These are phyloP conservation scores for Proteles cristata DNA, from an alignment of 2,113 vertebrate genomes.

Conservation along the genomic window DNA sequence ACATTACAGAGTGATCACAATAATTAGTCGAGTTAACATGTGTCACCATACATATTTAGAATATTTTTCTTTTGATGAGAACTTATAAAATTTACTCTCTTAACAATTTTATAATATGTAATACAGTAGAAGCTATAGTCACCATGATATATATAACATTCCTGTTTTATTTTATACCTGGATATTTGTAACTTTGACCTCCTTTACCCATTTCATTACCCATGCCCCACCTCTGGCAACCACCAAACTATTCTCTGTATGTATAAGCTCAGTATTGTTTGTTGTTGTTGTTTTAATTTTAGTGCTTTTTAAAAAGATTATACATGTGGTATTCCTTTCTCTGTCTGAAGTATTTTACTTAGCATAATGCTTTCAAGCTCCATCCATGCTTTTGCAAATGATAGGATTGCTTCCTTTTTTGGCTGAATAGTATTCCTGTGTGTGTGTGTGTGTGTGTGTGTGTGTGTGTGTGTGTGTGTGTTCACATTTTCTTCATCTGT, in stretches of 20 bases:
- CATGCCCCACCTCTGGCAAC: neutral
- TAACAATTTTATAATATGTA: neutral
- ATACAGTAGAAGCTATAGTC: neutral
- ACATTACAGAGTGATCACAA: neutral
- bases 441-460: neutral
- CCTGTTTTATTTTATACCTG: neutral
- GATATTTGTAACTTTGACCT: neutral
- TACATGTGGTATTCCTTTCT: neutral
- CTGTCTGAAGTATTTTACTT: neutral
- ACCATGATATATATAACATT: neutral
- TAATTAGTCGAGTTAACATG: neutral
- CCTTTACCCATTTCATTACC: neutral
- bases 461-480: neutral
- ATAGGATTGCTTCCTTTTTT: neutral
- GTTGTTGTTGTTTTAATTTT: too few species aligned
- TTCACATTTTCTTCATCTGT: neutral
- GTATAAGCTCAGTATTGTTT: neutral
- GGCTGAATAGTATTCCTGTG: neutral
- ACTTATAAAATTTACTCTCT: neutral
- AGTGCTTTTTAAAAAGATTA: too few species aligned
- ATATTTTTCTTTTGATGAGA: neutral
- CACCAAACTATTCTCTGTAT: neutral
- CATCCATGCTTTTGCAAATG: neutral
- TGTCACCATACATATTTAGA: neutral
- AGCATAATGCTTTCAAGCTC: neutral